Evolutionary conservation across 2,113 vertebrate species (phyloP), one percentile per base, ranked within the genome.

Genomic region (Hoplias malabaricus): DNA sequence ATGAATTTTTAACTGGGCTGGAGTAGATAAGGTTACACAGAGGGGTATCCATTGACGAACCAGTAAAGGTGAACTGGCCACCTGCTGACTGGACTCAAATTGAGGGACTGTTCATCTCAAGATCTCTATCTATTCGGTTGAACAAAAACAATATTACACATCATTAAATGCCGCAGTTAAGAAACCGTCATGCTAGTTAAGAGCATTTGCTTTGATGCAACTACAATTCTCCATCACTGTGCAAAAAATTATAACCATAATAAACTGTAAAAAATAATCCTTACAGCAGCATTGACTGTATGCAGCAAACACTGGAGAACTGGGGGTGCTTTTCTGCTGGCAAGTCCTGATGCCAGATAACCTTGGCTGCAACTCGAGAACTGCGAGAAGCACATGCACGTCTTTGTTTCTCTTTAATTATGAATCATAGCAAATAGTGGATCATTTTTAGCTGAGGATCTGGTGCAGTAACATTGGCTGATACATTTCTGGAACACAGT

Each of bases 1-100:
- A 84, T 87, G 21, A 83, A 85, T 84, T 77, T 85, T 78, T 79
- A 79, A 85, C 63, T 42, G 27, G n/a, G 27, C 68, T 53, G 25
- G 31, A 48, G 54, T 11, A 62, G 71, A 63, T 77, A 63, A 57
- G 25, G 66, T 85, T 85, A 82, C 85, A 31, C 36, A 27, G 57
- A 54, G 54, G 40, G n/a, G 31, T 59, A 73, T 56, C 63, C 43
- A 33, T 54, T 71, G 57, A 63, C 75, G 13, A 48, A 29, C 23
- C 23, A 46, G 14, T 78, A 69, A 69, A 74, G 77, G 77, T 77
- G 53, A 76, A 75, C 46, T 71, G 31, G 29, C 38, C 81, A 81
- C 69, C 80, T 78, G 79, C 76, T 84, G 61, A 76, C 69, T 40
- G 12, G 34, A 65, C 63, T 80, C 34, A 57, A 74, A 78, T 23